Percentiles rank a stretch among this genome's conserved stretches.
These are phyloP conservation scores for Psephotus haematonotus DNA, from an alignment of 2,113 vertebrate species.

Conservation along the genomic window DNA sequence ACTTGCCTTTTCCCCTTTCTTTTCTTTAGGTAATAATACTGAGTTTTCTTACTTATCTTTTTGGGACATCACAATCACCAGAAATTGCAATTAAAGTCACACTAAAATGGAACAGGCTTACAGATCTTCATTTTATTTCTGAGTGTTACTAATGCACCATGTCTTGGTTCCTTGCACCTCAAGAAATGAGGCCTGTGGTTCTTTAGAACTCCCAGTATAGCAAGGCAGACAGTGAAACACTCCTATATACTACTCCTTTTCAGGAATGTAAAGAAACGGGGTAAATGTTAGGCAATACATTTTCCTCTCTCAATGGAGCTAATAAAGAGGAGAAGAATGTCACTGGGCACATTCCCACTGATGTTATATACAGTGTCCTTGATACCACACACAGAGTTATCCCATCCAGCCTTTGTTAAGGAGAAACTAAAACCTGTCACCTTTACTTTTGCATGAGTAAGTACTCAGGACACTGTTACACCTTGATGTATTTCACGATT, in stretches of 20 bases:
- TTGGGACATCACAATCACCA: neutral
- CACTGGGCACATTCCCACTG: neutral
- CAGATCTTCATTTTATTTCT: neutral
- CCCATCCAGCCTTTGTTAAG: neutral
- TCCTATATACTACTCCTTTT: neutral
- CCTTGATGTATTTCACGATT: neutral
- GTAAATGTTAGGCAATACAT: neutral
- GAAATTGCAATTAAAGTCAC: neutral
- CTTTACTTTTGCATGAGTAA: neutral
- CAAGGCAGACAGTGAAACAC: neutral
- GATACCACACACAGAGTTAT: neutral
- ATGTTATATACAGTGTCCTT: neutral
- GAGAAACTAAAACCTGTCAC: constrained; percentile 2
- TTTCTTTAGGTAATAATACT: neutral
- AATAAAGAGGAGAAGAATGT: neutral
- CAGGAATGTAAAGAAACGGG: neutral
- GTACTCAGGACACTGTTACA: neutral
- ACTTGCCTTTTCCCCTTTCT: too few relatives aligned
- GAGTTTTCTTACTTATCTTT: neutral
- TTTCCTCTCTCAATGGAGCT: neutral
- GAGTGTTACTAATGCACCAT: accelerated
- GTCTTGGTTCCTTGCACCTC: neutral
- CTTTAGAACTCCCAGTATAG: neutral
- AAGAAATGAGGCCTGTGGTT: neutral
- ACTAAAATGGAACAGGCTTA: neutral